Conservation (phyloP, 2,797 vertebrate species). For the Melanotaenia pygmaea region DNA sequence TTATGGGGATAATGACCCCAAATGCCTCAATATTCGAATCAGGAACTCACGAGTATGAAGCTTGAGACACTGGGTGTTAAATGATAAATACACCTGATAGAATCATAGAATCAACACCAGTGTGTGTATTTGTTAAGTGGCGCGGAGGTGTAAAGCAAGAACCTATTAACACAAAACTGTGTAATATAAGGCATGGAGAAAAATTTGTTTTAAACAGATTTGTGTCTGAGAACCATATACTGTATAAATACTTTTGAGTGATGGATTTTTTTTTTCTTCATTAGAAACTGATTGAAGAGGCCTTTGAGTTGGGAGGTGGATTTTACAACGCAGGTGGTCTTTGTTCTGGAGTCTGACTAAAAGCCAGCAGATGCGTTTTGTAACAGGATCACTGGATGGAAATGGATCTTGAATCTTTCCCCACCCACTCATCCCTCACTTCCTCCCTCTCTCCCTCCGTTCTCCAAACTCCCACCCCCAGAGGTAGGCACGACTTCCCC, state of each 20-base stretch:
- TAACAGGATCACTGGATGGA: conserved; percentile 76
- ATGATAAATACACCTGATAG: not conserved
- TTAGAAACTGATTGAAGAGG: conserved; percentile 69
- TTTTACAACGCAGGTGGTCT: conserved; percentile 68
- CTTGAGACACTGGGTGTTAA: not conserved
- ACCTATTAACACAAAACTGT: conserved; percentile 4
- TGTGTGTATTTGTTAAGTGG: conserved; percentile 13
- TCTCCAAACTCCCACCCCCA: conserved; percentile 26
- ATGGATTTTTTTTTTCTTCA: conserved; percentile 9
- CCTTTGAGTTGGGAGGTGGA: conserved; percentile 44
- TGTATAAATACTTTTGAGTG: not conserved
- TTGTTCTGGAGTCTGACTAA: conserved; percentile 51
- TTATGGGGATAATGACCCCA: not conserved
- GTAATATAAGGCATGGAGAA: conserved; percentile 20
- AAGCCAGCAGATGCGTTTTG: conserved; percentile 70
- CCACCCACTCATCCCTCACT: conserved; percentile 16
- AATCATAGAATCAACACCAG: conserved; percentile 1
- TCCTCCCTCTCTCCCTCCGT: not conserved
- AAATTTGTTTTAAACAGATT: conserved; percentile 4
- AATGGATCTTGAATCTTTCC: conserved; percentile 57
- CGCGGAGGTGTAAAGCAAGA: not conserved
- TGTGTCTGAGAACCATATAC: not conserved
- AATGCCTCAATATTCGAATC: not conserved
- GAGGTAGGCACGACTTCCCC: conserved; percentile 50
- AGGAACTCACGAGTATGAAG: not conserved